phyloP scores from a whole-genome alignment of 2,113 vertebrate species.

The Zonotrichia leucophrys region DNA sequence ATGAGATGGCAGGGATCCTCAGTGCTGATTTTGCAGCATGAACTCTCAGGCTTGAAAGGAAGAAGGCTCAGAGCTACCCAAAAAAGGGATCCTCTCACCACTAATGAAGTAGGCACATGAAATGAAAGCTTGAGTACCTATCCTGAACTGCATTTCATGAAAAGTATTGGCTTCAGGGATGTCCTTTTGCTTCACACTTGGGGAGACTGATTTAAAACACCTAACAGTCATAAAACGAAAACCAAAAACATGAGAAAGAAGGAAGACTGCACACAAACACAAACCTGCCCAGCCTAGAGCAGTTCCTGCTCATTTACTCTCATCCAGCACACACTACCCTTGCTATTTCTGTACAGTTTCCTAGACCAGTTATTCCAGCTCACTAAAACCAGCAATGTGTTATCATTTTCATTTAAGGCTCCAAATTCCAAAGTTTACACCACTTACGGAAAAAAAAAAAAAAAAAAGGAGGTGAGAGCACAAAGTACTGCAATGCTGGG shows the following conservation, averaged over 20 bases:
- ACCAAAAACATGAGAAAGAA: not conserved
- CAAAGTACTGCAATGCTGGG: not conserved
- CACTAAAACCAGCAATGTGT: not conserved
- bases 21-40: not conserved
- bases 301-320: not conserved
- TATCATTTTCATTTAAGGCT: not conserved
- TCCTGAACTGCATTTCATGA: not conserved
- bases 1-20: not conserved
- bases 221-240: not conserved
- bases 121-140: not conserved
- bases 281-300: not conserved
- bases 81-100: not conserved
- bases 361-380: slow-evolving; percentile 6
- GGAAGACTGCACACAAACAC: not conserved
- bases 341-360: not conserved
- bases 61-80: not conserved
- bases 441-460: not conserved
- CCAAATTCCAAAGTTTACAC: not conserved
- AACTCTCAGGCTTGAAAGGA: not conserved
- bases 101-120: not conserved
- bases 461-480: not conserved
- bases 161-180: not conserved
- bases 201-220: not conserved
- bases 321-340: not conserved
- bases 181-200: not conserved